Evolutionary conservation across 2,113 vertebrate genomes (phyloP), one percentile per base, ranked within the genome.

Genomic region (Donacobius atricapilla): DNA sequence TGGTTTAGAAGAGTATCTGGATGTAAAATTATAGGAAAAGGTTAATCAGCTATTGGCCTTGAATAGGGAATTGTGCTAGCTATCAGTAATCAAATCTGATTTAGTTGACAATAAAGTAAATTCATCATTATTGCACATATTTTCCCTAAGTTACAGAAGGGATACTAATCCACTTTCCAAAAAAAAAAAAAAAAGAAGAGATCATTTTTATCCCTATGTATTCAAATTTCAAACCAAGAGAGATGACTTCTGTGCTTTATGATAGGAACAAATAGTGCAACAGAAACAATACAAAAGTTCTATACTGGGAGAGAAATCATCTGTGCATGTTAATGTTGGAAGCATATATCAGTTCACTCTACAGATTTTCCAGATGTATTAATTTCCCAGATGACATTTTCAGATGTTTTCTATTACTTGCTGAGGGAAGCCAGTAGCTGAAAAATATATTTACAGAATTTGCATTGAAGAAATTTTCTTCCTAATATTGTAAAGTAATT

Each of bases 351-450:
- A 27, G 47, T 83, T 73, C 39, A 77, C 16, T 57, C n/a, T 63
- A 45, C 15, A 53, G 35, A 76, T 91, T 90, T 82, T 89, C 57
- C 35, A 95, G 44, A 89, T 57, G 13, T 61, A 79, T 50, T 92
- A 44, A 84, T 93, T 95, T 90, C 69, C 79, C 69, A 82, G 51
- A 91, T 91, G 89, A 94, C 40, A 68, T 35, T 84, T 60, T 83
- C 81, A 83, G 64, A 93, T 88, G 42, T 68, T 89, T 91, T 93
- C 61, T 82, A 57, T 93, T 89, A 82, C 44, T 84, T 64, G 21
- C 39, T 63, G 87, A 87, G 14, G 25, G 65, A 95, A 95, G 12
- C 11, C 15, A 47, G 81, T 19, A 84, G n/a, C 37, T 82, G 73
- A 92, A 94, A 91, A 75, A 82, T 61, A 57, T 78, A 78, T 84